Base-by-base conservation (phyloP, 2,888 invertebrate species). In the Boloria selene region DNA sequence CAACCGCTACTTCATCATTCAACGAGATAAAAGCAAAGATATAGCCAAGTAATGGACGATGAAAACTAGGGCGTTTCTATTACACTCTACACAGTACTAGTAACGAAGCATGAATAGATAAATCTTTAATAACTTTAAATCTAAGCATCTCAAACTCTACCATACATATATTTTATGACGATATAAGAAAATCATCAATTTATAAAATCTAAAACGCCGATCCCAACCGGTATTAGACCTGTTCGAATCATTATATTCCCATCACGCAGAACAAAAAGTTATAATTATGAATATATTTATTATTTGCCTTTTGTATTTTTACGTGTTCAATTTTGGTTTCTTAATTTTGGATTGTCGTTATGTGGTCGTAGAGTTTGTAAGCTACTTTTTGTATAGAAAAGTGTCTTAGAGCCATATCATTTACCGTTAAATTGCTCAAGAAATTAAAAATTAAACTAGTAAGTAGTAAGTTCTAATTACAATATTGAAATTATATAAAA, bases 181-280 rank as follows among this genome's bases (percentile, higher is more conserved):
- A 59, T 53, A 65, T 50, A 54, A 65, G 50, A 67, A 67, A 60
- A 64, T 55, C 49, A 64, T 64, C 59, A 64, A 64, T 64, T 60
- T 56, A 64, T 17, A 26, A 53, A 52, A 66, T 63, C 63, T 64
- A 59, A 61, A 61, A 67, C 49, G 38, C 50, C 61, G 58, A 65
- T 55, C 52, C 49, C 65, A 65, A 69, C 73, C 71, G 69, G 72
- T 72, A 54, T 52, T 61, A 69, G 68, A 63, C 53, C 70, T 65
- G 59, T 64, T 65, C 67, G 61, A 50, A 68, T 70, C 73, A 73
- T 74, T 74, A 74, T 72, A 70, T 73, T 71, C 74, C 68, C 73
- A 73, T 72, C 70, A 70, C 61, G 65, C 38, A 65, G 70, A 64
- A 73, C 73, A 73, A 73, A 72, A 72, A 61, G 47, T 66, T 70